Percentiles rank a stretch among this genome's conserved stretches.
Conservation (phyloP, 2,888 invertebrate genomes). For the Amblyteles armatorius region DNA sequence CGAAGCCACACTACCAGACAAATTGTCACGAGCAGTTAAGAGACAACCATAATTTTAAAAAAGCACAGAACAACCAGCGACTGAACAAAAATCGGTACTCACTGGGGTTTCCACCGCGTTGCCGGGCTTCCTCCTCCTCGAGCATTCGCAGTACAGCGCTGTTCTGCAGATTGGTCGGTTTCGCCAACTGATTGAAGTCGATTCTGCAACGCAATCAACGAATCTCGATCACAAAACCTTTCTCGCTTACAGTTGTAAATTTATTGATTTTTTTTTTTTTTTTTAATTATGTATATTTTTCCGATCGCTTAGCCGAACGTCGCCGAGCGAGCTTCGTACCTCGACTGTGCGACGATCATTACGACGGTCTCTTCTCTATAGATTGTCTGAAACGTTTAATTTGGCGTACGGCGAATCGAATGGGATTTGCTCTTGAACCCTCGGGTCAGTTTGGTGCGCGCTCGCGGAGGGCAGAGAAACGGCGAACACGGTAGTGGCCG, state of each 20-base stretch:
- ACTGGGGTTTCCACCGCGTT: conserved; percentile 88
- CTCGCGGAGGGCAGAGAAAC: conserved; percentile 1
- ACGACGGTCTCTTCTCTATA: conserved; percentile 25
- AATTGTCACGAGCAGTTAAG: background rate
- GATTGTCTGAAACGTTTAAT: conserved; percentile 8
- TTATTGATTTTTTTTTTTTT: background rate
- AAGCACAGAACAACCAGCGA: background rate
- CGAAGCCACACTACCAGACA: background rate
- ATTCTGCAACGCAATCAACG: conserved; percentile 87
- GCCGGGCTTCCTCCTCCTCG: conserved; percentile 92
- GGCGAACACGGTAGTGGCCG: conserved; percentile 34
- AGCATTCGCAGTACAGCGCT: conserved; percentile 94
- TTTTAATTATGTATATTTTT: background rate
- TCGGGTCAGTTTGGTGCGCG: background rate
- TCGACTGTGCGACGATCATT: conserved; percentile 57
- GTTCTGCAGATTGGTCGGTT: conserved; percentile 93
- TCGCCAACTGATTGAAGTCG: conserved; percentile 91
- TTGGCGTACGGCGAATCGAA: background rate
- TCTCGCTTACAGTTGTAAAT: conserved; percentile 57
- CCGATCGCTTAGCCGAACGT: background rate
- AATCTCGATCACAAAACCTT: conserved; percentile 27
- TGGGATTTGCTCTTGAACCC: conserved; percentile 35
- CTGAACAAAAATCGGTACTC: conserved; percentile 79
- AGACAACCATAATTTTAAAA: background rate
- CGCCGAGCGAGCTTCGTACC: conserved; percentile 30